phyloP scores from a whole-genome alignment of 2,113 vertebrate species.

The Brachypteracias leptosomus region DNA sequence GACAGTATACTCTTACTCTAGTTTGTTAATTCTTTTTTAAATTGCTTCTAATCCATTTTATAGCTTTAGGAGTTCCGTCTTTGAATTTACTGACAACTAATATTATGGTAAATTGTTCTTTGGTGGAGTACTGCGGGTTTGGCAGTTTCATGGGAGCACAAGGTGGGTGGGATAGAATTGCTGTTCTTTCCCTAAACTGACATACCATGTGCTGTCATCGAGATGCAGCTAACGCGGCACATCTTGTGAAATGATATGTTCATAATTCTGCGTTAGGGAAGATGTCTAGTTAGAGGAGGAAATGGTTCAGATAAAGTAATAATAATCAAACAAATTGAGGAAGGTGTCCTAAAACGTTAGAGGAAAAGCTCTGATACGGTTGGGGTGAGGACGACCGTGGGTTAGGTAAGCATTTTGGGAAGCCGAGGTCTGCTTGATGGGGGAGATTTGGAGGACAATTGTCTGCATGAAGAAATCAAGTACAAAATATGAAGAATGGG shows the following conservation, averaged over 20 bases:
- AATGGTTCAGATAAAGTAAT: constrained; percentile 21
- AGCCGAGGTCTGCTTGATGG: background rate
- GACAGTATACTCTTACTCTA: constrained; percentile 88
- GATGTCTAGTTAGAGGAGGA: constrained; percentile 38
- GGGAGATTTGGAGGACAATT: background rate
- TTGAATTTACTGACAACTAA: constrained; percentile 84
- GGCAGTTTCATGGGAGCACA: constrained; percentile 68
- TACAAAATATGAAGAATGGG: background rate
- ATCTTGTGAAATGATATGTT: constrained; percentile 61
- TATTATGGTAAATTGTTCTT: constrained; percentile 80
- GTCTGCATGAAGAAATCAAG: background rate
- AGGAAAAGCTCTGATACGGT: background rate
- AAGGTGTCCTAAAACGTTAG: constrained; percentile 46
- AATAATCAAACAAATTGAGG: constrained; percentile 67
- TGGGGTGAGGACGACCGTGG: background rate
- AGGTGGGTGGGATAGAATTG: constrained; percentile 73
- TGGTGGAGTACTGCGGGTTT: constrained; percentile 38
- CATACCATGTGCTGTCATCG: constrained; percentile 55
- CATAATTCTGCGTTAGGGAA: constrained; percentile 26
- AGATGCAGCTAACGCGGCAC: constrained; percentile 18
- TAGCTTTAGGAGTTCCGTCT: constrained; percentile 82
- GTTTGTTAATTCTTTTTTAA: constrained; percentile 88
- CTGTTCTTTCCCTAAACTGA: constrained; percentile 47
- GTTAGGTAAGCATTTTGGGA: background rate
- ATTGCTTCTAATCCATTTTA: constrained; percentile 88